Base-by-base conservation (phyloP, 2,113 vertebrate species). In the Tor tambroides region DNA sequence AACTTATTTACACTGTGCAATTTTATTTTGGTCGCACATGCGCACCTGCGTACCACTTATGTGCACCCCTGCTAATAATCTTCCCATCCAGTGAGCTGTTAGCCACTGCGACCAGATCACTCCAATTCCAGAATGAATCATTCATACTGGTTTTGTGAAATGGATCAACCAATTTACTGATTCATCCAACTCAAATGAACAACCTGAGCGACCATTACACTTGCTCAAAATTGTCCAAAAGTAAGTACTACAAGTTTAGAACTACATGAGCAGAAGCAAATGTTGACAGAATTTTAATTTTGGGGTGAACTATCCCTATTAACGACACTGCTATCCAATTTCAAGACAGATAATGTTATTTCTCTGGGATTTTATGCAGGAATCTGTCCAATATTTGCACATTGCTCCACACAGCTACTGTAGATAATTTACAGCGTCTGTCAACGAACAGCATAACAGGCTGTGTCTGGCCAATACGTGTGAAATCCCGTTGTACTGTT, bases 341-440 rank as follows among this genome's bases (percentile, higher is more conserved):
- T 77, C 46, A 2, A 46, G 11, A 38, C 12, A n/a, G n/a, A n/a
- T n/a, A n/a, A n/a, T n/a, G 9, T 59, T 4, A 61, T 65, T 65
- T 28, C 8, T 81, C 35, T 17, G 79, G 19, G 59, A 15, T 30
- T 28, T 65, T 2, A 81, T 38, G 59, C 80, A 65, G 17, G 41
- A 14, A 81, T 65, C 80, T 28, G 80, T 41, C 11, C 26, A n/a
- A 71, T 71, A n/a, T n/a, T 71, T 69, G 43, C 21, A 83, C 63
- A 71, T 17, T 69, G 41, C 43, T 6, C 6, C 19, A 51, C 26
- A 69, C 80, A 69, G 56, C 56, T 61, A 61, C 56, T 61, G 56
- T 61, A 23, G 43, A 32, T 83, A 83, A 35, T 83, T 78, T 30
- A 49, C 72, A 84, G 69, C 10, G 83, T 59, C 83, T 74, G 49